Evolutionary conservation across 2,113 vertebrate species (phyloP).

Genomic region (Hystrix cristata): DNA sequence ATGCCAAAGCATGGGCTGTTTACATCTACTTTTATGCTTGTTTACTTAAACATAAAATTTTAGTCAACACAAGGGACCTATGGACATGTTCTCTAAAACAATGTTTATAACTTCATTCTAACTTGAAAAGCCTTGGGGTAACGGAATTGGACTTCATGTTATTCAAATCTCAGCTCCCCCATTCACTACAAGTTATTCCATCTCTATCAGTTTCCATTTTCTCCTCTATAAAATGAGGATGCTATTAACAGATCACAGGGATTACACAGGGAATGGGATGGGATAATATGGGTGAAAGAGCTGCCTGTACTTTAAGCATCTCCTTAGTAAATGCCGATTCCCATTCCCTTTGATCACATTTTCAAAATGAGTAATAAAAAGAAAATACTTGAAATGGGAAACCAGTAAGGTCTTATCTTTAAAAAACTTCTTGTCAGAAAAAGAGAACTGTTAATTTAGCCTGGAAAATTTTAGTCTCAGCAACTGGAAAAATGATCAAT

Average conservation of each 20-base stretch:
- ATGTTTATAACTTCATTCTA: not conserved
- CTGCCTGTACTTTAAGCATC: not conserved
- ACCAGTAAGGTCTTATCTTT: not conserved
- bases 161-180: not conserved
- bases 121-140: not conserved
- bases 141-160: not conserved
- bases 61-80: not conserved
- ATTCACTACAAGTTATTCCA: not conserved
- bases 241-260: not conserved
- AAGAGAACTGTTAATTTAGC: not conserved
- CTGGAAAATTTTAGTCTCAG: conserved; percentile 24
- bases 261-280: not conserved
- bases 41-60: conserved; percentile 60
- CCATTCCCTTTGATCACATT: not conserved
- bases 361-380: conserved; percentile 37
- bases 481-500: conserved; percentile 48
- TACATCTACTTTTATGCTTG: conserved; percentile 11
- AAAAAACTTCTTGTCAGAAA: conserved; percentile 39
- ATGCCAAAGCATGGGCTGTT: not conserved
- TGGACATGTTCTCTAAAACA: conserved; percentile 20
- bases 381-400: conserved; percentile 20
- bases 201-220: not conserved
- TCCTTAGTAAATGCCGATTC: not conserved
- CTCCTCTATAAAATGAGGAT: not conserved
- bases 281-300: not conserved